Conservation (phyloP, 2,113 vertebrate genomes). For the Balaenoptera acutorostrata region DNA sequence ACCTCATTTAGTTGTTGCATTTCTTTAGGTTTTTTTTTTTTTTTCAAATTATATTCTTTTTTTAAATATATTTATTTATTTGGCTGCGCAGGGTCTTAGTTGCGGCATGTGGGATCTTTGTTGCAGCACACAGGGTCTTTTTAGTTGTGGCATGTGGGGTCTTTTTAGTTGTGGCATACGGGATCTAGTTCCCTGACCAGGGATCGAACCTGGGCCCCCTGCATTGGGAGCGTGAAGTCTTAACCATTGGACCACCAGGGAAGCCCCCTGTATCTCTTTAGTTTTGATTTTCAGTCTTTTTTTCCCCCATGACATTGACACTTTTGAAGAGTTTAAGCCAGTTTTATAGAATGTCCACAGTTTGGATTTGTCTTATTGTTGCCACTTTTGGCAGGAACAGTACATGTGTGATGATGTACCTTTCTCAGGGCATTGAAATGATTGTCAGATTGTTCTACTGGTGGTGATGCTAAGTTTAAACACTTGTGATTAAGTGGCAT, state of each 20-base stretch:
- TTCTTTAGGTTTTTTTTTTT: background rate
- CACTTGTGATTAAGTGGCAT: background rate
- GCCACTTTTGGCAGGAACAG: background rate
- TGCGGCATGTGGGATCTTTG: too few relatives aligned
- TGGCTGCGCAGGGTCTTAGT: too few relatives aligned
- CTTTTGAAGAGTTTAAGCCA: background rate
- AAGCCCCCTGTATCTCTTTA: background rate
- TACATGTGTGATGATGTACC: background rate
- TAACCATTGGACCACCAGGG: too few relatives aligned
- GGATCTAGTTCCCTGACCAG: too few relatives aligned
- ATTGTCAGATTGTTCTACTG: background rate
- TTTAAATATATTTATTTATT: too few relatives aligned
- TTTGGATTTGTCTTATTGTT: conserved; percentile 23
- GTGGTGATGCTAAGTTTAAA: conserved; percentile 9
- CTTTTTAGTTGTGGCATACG: too few relatives aligned
- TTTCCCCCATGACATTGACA: background rate
- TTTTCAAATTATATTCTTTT: too few relatives aligned
- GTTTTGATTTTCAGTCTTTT: background rate
- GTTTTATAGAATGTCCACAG: background rate
- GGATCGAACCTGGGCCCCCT: too few relatives aligned
- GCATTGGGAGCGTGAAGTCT: too few relatives aligned
- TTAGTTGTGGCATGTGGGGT: too few relatives aligned
- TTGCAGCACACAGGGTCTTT: too few relatives aligned
- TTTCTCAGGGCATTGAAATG: background rate
- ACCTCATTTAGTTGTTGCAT: background rate